Conservation (phyloP, 2,113 vertebrate species). For the Hypocryptadius cinnamomeus region DNA sequence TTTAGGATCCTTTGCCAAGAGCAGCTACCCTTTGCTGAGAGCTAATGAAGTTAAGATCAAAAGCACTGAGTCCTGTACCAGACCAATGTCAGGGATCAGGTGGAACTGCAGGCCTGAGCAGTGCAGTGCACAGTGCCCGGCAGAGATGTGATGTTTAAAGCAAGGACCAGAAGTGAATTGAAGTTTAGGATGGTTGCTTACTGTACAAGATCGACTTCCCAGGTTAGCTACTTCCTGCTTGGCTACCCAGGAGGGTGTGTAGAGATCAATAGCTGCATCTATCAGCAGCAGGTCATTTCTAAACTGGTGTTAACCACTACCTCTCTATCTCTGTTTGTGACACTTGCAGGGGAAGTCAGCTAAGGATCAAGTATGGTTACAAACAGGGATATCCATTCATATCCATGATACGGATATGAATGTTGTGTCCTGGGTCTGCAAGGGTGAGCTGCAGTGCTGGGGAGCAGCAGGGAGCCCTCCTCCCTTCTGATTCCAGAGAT, state of each 20-base stretch:
- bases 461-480: background rate
- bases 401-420: accelerated
- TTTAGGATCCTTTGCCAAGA: background rate
- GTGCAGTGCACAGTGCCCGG: too few relatives aligned
- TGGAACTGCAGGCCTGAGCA: background rate
- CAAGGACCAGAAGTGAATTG: background rate
- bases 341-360: background rate
- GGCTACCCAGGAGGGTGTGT: background rate
- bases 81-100: background rate
- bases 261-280: background rate
- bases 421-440: accelerated
- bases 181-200: background rate
- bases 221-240: background rate
- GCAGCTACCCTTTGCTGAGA: background rate
- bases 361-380: background rate
- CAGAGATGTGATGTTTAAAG: background rate
- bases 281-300: background rate
- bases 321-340: background rate
- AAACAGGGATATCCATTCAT: too few relatives aligned
- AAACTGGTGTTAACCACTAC: background rate
- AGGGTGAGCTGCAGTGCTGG: background rate
- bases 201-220: background rate
- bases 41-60: background rate
- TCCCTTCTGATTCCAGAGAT: background rate
- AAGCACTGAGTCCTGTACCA: background rate